These are phyloP conservation scores for Marronus borbonicus DNA, from an alignment of 2,888 invertebrate species.

Conservation along the genomic window DNA sequence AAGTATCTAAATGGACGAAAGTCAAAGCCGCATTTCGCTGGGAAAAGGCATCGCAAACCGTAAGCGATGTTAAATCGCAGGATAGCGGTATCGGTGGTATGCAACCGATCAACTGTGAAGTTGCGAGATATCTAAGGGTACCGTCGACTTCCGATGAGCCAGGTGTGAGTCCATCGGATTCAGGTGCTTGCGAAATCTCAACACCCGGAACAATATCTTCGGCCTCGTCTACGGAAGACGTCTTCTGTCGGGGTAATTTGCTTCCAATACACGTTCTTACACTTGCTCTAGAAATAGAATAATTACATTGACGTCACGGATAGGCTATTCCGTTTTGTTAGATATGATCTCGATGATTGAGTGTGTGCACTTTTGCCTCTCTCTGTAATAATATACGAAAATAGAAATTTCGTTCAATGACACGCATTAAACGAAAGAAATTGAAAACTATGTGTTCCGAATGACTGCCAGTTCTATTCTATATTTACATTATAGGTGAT, in stretches of 20 bases:
- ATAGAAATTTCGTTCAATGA: constrained; percentile 61
- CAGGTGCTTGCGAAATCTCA: constrained; percentile 72
- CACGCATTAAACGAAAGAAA: constrained; percentile 59
- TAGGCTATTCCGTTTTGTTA: constrained; percentile 51
- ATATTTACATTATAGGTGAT: constrained; percentile 56
- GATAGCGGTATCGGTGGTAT: constrained; percentile 69
- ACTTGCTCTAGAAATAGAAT: constrained; percentile 44
- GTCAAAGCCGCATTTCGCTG: constrained; percentile 92
- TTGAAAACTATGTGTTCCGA: constrained; percentile 57
- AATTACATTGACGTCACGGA: constrained; percentile 50
- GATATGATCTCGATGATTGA: constrained; percentile 52
- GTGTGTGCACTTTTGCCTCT: constrained; percentile 49
- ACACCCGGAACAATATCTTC: constrained; percentile 80
- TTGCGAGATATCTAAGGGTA: constrained; percentile 72
- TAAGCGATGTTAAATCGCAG: constrained; percentile 68
- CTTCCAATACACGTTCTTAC: constrained; percentile 23
- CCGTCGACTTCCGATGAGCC: constrained; percentile 69
- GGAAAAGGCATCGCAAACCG: constrained; percentile 78
- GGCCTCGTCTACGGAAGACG: constrained; percentile 83
- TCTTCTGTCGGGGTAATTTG: constrained; percentile 64
- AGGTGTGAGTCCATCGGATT: constrained; percentile 74
- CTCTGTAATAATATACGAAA: constrained; percentile 50
- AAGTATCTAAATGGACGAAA: constrained; percentile 90
- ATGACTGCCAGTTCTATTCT: constrained; percentile 56
- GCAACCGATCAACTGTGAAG: constrained; percentile 71